Evolutionary conservation across 1,140 invertebrate species (phyloP), one percentile per base, ranked within the genome.

Genomic region (Lordiphosa clarofinis): DNA sequence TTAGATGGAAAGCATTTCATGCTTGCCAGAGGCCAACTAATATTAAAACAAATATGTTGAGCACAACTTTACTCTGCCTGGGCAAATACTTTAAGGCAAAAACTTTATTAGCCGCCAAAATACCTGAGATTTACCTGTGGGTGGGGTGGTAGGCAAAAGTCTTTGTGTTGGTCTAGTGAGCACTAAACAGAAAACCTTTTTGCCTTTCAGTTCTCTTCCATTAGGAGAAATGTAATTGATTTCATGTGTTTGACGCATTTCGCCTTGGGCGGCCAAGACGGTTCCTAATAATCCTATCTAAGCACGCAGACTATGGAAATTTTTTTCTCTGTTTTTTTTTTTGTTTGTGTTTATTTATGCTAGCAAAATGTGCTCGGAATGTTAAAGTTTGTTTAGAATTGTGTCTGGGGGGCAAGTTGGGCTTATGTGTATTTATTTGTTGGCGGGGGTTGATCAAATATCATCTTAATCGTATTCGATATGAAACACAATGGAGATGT

Each of bases 81-180:
- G 43, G 43, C 31, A 82, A 82, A 82, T 82, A 84, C 78, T 82
- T 82, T 82, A 76, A 82, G 78, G 59, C 78, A 76, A 1, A 5
- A 86, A 86, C 69, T 86, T 84, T 84, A 84, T 84, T 78, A 86
- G 78, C 73, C 64, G 55, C 31, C 52, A 84, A 68, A 82, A 84
- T 84, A 84, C 78, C 78, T 84, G 78, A 86, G 78, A 84, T 84
- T 84, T 84, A 58, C 21, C 47, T 40, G 33, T 37, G 46, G 47
- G 46, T 37, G 54, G 40, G 50, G 43, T 61, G 37, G 54, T 56
- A 54, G 54, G 28, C 43, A 13, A 46, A 56, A 24, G 43, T 33
- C 40, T 21, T 19, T 21, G 33, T 42, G 46, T 54, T 39, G 38
- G 55, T 52, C 48, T 36, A 37, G 40, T 47, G 40, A 63, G 38